A percentile compares a stretch with the other conserved stretches of the same genome.
Evolutionary conservation across 2,888 invertebrate species (phyloP).

Genomic region (Acanthosepion esculentum): DNA sequence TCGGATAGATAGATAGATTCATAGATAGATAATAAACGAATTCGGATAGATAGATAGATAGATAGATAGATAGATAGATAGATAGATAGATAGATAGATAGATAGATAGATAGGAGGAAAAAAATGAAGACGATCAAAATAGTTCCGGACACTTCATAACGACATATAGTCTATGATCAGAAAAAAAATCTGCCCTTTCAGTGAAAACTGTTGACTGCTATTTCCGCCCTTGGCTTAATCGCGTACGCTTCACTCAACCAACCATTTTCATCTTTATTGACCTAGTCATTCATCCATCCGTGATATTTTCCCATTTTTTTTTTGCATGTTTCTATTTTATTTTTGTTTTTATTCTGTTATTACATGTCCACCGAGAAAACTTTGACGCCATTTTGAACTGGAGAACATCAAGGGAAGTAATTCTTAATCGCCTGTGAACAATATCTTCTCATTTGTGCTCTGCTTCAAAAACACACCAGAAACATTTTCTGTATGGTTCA

Average conservation of each 20-base stretch:
- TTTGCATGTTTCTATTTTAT: not conserved
- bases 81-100: too few relatives aligned
- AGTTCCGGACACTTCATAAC: not conserved
- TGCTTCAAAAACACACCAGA: too few relatives aligned
- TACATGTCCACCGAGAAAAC: not conserved
- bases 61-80: too few relatives aligned
- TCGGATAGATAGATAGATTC: too few relatives aligned
- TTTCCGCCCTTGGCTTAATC: not conserved
- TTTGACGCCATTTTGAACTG: not conserved
- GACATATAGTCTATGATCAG: not conserved
- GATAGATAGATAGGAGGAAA: too few relatives aligned
- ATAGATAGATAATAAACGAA: too few relatives aligned
- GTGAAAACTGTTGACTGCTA: not conserved
- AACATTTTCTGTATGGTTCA: not conserved
- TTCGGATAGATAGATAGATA: too few relatives aligned
- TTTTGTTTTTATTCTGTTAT: not conserved
- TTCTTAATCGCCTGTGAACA: not conserved
- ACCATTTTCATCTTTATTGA: not conserved
- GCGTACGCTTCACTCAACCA: not conserved
- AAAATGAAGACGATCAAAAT: too few relatives aligned
- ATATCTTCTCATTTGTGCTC: not conserved
- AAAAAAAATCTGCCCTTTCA: not conserved
- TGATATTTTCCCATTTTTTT: not conserved
- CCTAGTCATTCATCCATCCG: not conserved
- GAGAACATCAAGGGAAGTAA: not conserved